A percentile compares a stretch with the other conserved stretches of the same genome.
Evolutionary conservation across 2,888 invertebrate species (phyloP).

Genomic region (Fragum sueziense): DNA sequence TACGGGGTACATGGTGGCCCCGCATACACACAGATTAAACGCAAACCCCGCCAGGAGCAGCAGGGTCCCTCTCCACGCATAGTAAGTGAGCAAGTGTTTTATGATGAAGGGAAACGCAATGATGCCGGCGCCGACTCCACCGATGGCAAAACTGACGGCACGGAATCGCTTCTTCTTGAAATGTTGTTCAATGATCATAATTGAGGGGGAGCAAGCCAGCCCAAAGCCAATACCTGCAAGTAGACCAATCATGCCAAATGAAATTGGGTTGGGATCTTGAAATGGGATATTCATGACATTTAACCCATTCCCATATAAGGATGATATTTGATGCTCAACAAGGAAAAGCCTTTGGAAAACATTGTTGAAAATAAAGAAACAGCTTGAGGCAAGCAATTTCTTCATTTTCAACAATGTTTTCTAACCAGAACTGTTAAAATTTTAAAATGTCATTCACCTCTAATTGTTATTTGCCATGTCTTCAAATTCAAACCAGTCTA

Average conservation of each 20-base stretch:
- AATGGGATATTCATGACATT: too few species aligned
- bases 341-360: too few species aligned
- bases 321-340: too few species aligned
- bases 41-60: slow-evolving; percentile 73
- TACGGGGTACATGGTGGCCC: slow-evolving; percentile 74
- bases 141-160: slow-evolving; percentile 73
- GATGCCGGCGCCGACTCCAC: slow-evolving; percentile 76
- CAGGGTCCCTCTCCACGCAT: slow-evolving; percentile 76
- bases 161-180: slow-evolving; percentile 73
- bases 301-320: background rate
- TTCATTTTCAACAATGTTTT: background rate
- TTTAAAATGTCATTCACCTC: too few species aligned
- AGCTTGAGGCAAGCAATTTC: background rate
- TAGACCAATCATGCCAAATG: background rate
- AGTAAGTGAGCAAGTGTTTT: slow-evolving; percentile 69
- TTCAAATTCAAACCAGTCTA: too few species aligned
- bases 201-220: slow-evolving; percentile 77
- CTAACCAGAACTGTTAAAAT: background rate
- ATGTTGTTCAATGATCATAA: slow-evolving; percentile 77
- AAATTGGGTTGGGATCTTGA: too few species aligned
- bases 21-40: slow-evolving; percentile 77
- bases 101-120: slow-evolving; percentile 77
- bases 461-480: too few species aligned
- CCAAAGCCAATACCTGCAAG: slow-evolving; percentile 77
- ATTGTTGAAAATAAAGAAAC: background rate